A percentile compares a stretch with the other conserved stretches of the same genome.
Evolutionary conservation across 2,888 invertebrate genomes (phyloP).

Genomic region (Volucella inflata): DNA sequence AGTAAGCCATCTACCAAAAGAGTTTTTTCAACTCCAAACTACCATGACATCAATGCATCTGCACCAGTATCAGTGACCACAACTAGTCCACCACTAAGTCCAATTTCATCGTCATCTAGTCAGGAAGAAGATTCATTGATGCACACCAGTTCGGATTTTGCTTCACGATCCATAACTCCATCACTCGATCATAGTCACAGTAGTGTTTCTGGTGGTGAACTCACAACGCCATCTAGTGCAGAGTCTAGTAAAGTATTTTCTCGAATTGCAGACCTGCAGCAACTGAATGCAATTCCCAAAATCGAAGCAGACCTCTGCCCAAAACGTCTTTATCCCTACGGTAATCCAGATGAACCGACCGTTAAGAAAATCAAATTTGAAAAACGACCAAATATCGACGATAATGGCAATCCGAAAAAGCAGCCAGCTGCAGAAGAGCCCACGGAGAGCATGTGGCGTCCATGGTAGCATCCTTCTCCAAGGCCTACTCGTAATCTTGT

Average conservation of each 20-base stretch:
- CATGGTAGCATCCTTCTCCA: slow-evolving; percentile 83
- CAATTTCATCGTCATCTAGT: slow-evolving; percentile 88
- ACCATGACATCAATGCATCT: slow-evolving; percentile 41
- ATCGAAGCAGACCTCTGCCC: slow-evolving; percentile 71
- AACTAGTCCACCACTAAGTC: slow-evolving; percentile 89
- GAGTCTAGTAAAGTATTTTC: slow-evolving; percentile 84
- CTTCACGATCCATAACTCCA: slow-evolving; percentile 85
- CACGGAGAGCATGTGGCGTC: slow-evolving; percentile 85
- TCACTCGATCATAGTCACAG: slow-evolving; percentile 82
- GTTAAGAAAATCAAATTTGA: slow-evolving; percentile 78
- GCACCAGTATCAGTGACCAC: slow-evolving; percentile 76
- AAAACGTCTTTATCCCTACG: slow-evolving; percentile 78
- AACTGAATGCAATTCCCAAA: slow-evolving; percentile 80
- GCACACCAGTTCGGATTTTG: slow-evolving; percentile 83
- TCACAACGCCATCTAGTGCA: slow-evolving; percentile 86
- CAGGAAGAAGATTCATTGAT: slow-evolving; percentile 86
- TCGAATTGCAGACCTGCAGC: slow-evolving; percentile 83
- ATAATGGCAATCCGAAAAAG: slow-evolving; percentile 67
- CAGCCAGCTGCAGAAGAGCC: slow-evolving; percentile 79
- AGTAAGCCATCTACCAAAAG: slow-evolving; percentile 79
- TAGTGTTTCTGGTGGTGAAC: slow-evolving; percentile 80
- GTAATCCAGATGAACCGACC: slow-evolving; percentile 79
- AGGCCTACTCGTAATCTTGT: not conserved
- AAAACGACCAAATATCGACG: slow-evolving; percentile 31
- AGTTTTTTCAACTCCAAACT: slow-evolving; percentile 18